Percentiles rank a stretch among this genome's conserved stretches.
phyloP scores from a whole-genome alignment of 2,113 vertebrate species.

The Halcyon senegalensis region DNA sequence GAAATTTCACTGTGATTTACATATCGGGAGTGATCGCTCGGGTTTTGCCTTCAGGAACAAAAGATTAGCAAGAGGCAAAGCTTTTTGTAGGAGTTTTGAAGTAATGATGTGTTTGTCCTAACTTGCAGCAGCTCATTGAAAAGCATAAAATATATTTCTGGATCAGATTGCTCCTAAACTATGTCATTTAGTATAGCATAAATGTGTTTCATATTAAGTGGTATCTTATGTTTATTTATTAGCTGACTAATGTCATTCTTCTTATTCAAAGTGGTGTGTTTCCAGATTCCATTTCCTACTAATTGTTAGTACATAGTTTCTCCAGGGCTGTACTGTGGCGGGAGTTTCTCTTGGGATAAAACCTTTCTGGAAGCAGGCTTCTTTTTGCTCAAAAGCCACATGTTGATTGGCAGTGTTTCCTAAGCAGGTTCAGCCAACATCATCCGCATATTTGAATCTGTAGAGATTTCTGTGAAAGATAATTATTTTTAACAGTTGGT shows the following conservation, averaged over 20 bases:
- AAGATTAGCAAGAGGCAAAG: neutral
- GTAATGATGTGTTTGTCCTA: conserved; percentile 16
- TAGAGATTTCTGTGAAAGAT: neutral
- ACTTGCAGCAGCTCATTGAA: conserved; percentile 45
- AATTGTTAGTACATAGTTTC: conserved; percentile 1
- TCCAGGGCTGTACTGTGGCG: neutral
- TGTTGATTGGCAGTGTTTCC: conserved; percentile 14
- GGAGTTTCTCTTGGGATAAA: neutral
- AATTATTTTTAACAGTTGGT: neutral
- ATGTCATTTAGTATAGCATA: conserved; percentile 18
- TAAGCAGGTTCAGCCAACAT: conserved; percentile 14
- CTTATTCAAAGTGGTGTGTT: conserved; percentile 17
- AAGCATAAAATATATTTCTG: conserved; percentile 49
- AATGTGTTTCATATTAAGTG: conserved; percentile 59
- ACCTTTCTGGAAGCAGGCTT: neutral
- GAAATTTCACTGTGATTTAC: neutral
- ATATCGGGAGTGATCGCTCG: neutral
- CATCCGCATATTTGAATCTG: neutral
- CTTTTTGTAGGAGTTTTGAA: conserved; percentile 26
- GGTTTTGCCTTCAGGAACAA: neutral
- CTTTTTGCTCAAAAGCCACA: neutral
- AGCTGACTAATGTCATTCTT: conserved; percentile 48
- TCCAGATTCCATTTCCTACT: conserved; percentile 17
- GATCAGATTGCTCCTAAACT: conserved; percentile 28
- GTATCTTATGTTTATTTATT: conserved; percentile 50